phyloP scores from a whole-genome alignment of 2,797 vertebrate species.

The Enteromius viviparus region DNA sequence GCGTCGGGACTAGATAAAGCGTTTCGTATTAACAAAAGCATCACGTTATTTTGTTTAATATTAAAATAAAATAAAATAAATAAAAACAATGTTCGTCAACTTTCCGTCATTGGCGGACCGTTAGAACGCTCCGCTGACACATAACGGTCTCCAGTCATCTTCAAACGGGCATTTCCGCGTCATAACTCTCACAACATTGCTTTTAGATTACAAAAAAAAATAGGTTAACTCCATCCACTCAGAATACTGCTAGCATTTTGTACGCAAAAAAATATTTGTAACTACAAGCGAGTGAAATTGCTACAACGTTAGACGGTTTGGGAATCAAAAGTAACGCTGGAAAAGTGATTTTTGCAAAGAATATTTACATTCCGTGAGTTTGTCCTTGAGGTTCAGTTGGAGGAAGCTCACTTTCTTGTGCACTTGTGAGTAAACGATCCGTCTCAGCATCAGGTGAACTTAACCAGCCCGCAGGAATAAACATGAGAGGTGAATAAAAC shows the following conservation, averaged over 20 bases:
- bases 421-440: conserved; percentile 16
- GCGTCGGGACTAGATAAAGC: neutral
- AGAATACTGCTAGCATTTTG: conserved; percentile 1
- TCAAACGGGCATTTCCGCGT: conserved; percentile 25
- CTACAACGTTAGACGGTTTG: neutral
- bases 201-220: conserved; percentile 4
- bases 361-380: conserved; percentile 5
- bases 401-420: conserved; percentile 24
- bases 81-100: conserved; percentile 21
- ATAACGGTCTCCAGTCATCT: conserved; percentile 49
- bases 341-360: neutral
- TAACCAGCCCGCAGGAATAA: neutral
- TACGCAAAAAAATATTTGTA: neutral
- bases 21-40: too few species aligned
- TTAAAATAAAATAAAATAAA: neutral
- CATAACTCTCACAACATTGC: neutral
- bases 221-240: conserved; percentile 8
- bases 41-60: neutral
- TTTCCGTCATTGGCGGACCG: conserved; percentile 44
- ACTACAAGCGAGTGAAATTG: neutral
- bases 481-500: neutral
- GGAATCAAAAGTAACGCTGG: neutral
- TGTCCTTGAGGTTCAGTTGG: conserved; percentile 18
- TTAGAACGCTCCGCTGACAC: conserved; percentile 50
- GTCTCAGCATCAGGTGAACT: conserved; percentile 35